phyloP scores from a whole-genome alignment of 2,888 invertebrate genomes.

The Dynastes hyllus region DNA sequence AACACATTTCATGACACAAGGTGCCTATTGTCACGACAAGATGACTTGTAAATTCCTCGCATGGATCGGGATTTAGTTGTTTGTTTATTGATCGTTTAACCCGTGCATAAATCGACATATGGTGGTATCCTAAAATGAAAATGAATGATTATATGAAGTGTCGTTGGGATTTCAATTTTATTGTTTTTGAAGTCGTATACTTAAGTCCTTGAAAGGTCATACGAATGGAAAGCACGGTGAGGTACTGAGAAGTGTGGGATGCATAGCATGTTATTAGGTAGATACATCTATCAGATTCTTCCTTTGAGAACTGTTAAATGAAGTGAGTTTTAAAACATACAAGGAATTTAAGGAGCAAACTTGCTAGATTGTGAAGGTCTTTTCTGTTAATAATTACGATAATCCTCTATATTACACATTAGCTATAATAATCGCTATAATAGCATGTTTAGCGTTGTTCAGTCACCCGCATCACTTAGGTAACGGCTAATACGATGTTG shows the following conservation, averaged over 20 bases:
- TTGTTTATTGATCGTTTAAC: background rate
- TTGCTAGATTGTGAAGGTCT: no score
- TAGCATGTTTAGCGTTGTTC: no score
- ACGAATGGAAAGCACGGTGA: background rate
- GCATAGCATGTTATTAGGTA: background rate
- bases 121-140: background rate
- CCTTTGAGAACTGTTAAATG: no score
- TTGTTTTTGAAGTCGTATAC: background rate
- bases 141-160: background rate
- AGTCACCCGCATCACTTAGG: no score
- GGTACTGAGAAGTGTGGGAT: background rate
- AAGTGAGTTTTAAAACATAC: no score
- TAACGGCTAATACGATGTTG: no score
- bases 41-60: slow-evolving; percentile 21
- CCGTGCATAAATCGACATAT: background rate
- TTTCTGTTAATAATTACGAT: no score
- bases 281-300: no score
- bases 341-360: no score
- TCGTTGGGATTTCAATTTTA: background rate
- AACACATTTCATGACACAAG: slow-evolving; percentile 9
- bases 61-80: background rate
- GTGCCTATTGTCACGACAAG: slow-evolving; percentile 17
- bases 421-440: no score
- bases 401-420: no score
- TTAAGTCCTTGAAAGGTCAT: slow-evolving; percentile 4